A percentile compares a stretch with the other conserved stretches of the same genome.
Evolutionary conservation across 2,797 vertebrate species (phyloP).

Genomic region (Hybognathus amarus): DNA sequence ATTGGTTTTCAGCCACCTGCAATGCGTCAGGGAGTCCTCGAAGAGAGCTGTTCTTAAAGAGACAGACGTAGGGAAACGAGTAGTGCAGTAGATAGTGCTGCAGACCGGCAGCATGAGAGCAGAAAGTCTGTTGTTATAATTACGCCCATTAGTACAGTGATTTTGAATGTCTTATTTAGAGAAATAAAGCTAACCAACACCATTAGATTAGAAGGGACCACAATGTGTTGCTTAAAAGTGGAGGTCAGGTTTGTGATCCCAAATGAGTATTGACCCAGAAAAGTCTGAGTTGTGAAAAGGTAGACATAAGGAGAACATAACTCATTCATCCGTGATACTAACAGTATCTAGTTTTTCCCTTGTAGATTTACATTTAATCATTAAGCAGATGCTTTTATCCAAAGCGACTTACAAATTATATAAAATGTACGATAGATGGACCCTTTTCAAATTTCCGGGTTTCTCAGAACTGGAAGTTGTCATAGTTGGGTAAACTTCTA

Average conservation of each 20-base stretch:
- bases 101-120: not conserved
- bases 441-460: too few species aligned
- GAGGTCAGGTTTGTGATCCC: conserved; percentile 3
- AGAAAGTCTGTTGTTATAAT: not conserved
- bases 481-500: too few species aligned
- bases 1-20: conserved; percentile 68
- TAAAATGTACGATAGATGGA: not conserved
- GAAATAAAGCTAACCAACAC: not conserved
- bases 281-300: conserved; percentile 19
- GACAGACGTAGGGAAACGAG: conserved; percentile 16
- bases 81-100: not conserved
- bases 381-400: not conserved
- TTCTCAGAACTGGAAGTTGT: too few species aligned
- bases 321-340: not conserved
- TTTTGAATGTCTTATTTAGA: not conserved
- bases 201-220: not conserved
- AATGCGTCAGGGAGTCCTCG: conserved; percentile 70
- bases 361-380: not conserved
- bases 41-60: conserved; percentile 54
- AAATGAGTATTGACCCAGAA: conserved; percentile 29
- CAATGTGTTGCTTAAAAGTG: not conserved
- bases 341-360: not conserved
- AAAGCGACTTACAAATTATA: not conserved
- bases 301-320: not conserved
- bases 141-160: not conserved